A percentile compares a stretch with the other conserved stretches of the same genome.
These are phyloP conservation scores for Aspiorhynchus laticeps DNA, from an alignment of 2,113 vertebrate genomes.

Conservation along the genomic window DNA sequence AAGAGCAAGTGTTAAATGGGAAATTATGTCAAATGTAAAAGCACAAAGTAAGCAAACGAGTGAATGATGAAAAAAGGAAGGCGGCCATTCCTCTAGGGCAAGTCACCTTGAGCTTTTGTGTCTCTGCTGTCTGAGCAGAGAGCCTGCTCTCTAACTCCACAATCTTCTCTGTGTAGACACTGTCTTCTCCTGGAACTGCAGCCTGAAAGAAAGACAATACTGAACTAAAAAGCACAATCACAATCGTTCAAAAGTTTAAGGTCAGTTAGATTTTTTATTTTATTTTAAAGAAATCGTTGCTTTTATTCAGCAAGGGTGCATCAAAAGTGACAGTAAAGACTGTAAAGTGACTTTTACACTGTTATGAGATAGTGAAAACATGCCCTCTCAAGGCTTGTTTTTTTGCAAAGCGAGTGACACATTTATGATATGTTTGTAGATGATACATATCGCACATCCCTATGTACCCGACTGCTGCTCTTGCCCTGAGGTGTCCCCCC, in stretches of 20 bases:
- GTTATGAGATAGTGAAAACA: background rate
- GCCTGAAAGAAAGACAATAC: conserved; percentile 67
- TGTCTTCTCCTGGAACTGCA: conserved; percentile 48
- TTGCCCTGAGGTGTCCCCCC: background rate
- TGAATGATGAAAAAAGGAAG: background rate
- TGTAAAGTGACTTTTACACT: background rate
- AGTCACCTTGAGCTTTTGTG: conserved; percentile 83
- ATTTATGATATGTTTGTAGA: background rate
- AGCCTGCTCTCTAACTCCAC: conserved; percentile 80
- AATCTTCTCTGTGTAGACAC: conserved; percentile 54
- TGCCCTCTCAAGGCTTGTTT: background rate
- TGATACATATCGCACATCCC: background rate
- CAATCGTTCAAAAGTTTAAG: background rate
- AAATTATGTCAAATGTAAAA: background rate
- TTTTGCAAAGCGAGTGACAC: background rate
- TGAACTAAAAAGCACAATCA: background rate
- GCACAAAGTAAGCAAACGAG: background rate
- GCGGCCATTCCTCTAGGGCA: background rate
- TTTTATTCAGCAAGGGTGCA: background rate
- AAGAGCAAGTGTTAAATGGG: background rate
- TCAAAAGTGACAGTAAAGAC: background rate
- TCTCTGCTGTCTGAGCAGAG: conserved; percentile 75
- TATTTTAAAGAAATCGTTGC: background rate
- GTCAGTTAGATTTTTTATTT: background rate
- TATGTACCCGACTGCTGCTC: background rate